Evolutionary conservation across 2,113 vertebrate genomes (phyloP).

Genomic region (Desmodus rotundus): DNA sequence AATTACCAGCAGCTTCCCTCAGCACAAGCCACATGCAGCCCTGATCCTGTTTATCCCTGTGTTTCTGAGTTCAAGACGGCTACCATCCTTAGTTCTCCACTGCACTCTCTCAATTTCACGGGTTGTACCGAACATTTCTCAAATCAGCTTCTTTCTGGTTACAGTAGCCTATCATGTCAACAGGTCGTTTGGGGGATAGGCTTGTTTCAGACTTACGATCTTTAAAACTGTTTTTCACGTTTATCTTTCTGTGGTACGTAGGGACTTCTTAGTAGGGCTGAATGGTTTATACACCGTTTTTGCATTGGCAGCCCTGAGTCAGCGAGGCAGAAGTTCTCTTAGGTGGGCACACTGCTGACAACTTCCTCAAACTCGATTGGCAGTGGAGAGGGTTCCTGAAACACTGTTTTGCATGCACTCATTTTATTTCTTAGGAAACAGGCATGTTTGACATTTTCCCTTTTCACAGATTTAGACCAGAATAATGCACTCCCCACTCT

Average conservation of each 20-base stretch:
- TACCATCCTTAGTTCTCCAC: not conserved
- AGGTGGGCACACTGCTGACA: not conserved
- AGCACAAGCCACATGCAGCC: not conserved
- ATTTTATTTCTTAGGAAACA: not conserved
- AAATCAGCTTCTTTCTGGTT: not conserved
- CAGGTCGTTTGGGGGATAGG: not conserved
- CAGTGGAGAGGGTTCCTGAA: not conserved
- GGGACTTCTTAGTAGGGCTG: not conserved
- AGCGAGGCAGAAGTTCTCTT: not conserved
- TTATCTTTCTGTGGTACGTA: not conserved
- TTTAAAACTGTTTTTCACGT: not conserved
- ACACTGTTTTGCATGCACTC: not conserved
- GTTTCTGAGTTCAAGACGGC: not conserved
- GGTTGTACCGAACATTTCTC: not conserved
- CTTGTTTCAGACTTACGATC: not conserved
- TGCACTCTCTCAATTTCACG: not conserved
- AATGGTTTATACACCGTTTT: not conserved
- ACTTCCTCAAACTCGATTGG: not conserved
- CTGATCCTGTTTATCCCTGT: not conserved
- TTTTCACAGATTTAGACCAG: not conserved
- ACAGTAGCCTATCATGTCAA: not conserved
- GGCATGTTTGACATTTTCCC: not conserved
- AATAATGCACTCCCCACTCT: not conserved
- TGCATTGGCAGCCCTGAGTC: not conserved
- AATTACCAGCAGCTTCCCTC: not conserved